Evolutionary conservation across 2,888 invertebrate species (phyloP).

Genomic region (Eueremaeus valkanovi): DNA sequence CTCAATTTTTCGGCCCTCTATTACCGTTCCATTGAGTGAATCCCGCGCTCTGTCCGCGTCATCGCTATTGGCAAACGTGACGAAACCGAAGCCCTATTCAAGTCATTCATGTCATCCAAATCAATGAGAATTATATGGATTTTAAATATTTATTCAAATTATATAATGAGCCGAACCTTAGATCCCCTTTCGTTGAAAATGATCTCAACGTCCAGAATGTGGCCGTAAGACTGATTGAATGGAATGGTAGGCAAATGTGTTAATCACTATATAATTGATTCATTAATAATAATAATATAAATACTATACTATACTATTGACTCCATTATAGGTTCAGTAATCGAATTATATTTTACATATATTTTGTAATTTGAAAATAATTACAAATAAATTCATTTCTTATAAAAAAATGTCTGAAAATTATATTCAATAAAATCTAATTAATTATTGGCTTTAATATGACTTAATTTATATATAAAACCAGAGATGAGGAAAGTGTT

Average conservation of each 20-base stretch:
- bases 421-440: no score
- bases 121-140: neutral
- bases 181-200: conserved; percentile 44
- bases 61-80: conserved; percentile 41
- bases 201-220: conserved; percentile 43
- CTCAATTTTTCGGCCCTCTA: conserved; percentile 43
- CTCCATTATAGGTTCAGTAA: no score
- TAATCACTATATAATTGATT: neutral
- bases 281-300: no score
- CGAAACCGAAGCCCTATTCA: conserved; percentile 43
- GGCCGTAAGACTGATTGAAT: conserved; percentile 26
- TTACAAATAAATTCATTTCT: no score
- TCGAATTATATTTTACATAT: no score
- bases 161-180: conserved; percentile 30
- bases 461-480: no score
- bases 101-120: neutral
- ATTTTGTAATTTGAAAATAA: no score
- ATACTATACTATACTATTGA: no score
- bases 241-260: neutral
- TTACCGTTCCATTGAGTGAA: conserved; percentile 40
- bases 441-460: no score
- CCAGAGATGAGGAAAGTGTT: no score
- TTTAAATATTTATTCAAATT: neutral
- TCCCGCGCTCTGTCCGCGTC: conserved; percentile 42
- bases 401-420: no score